Evolutionary conservation across 2,113 vertebrate genomes (phyloP), one percentile per base, ranked within the genome.

Genomic region (Stictonetta naevosa): DNA sequence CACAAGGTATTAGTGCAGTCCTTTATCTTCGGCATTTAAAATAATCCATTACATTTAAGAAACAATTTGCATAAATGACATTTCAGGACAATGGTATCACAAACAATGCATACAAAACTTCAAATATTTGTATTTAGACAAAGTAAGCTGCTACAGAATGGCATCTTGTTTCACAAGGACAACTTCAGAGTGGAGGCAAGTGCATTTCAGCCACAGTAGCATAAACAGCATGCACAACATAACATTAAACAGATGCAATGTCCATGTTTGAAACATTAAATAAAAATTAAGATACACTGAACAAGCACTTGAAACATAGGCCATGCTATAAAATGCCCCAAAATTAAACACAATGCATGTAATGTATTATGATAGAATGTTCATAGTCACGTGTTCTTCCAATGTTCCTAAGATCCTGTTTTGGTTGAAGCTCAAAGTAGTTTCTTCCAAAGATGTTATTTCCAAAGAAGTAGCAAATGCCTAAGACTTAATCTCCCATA

Each of bases 261-360:
- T 81, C 78, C 88, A 88, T 67, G 81, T 95, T 81, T 79, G 91
- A 94, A 97, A 89, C 82, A 86, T 83, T 80, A 88, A 83, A 79
- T 72, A 84, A 91, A 85, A 95, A 60, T 75, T 84, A 76, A 73
- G 58, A 93, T 66, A 95, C 60, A 73, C 82, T 73, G 64, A 90
- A 91, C 75, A 64, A 82, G 81, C 78, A 80, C 25, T 95, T 73
- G 81, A 95, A 90, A 86, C 79, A 85, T 13, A 96, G 81, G 83
- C 85, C 95, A 96, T 97, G 92, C 92, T 91, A 89, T 78, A 88
- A 96, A 96, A 97, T 96, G 96, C 93, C 96, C 97, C 83, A 15
- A 52, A 50, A 50, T 50, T 42, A 60, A 89, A 68, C 3, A 68
- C 3, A 94, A 94, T 46, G 13, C 6, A 90, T 90, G 92, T 55